These are phyloP conservation scores for Pampusana beccarii DNA, from an alignment of 2,113 vertebrate genomes.

Conservation along the genomic window DNA sequence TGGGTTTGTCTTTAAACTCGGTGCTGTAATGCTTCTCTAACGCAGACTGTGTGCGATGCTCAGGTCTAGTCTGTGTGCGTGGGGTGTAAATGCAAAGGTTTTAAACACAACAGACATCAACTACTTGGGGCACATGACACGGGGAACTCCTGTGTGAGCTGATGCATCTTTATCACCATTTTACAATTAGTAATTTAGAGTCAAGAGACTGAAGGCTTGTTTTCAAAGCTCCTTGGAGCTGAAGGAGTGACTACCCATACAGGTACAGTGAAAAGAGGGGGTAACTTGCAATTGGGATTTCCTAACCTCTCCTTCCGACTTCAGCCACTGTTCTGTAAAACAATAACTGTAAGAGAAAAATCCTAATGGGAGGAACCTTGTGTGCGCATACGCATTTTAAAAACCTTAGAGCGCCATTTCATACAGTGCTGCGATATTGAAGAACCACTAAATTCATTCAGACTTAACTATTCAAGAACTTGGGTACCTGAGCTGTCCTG, in stretches of 20 bases:
- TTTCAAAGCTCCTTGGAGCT: neutral
- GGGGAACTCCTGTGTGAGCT: neutral
- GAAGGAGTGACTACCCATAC: neutral
- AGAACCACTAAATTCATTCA: neutral
- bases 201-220: neutral
- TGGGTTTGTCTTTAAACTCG: neutral
- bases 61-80: neutral
- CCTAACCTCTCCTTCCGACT: neutral
- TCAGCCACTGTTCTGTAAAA: neutral
- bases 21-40: neutral
- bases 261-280: neutral
- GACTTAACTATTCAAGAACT: neutral
- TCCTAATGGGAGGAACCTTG: neutral
- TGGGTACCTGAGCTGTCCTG: neutral
- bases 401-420: neutral
- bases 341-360: neutral
- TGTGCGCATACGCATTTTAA: neutral
- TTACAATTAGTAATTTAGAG: neutral
- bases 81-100: neutral
- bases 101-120: neutral
- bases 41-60: neutral
- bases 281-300: neutral
- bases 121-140: neutral
- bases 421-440: neutral
- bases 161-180: neutral